Evolutionary conservation across 2,888 invertebrate species (phyloP).

Genomic region (Anorthoa munda): DNA sequence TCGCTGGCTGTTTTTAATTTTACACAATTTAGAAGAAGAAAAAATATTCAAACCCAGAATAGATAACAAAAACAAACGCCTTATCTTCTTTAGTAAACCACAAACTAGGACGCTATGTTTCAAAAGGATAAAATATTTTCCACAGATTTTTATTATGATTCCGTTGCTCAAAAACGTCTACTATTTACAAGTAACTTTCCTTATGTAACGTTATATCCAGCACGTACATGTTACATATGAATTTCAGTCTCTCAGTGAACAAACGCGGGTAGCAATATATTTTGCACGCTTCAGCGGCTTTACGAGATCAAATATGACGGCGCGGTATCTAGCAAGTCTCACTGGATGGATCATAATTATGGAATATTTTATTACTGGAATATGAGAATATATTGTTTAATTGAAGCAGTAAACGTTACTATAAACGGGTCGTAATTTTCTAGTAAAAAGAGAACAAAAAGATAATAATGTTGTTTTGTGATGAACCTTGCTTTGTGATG

Average conservation of each 20-base stretch:
- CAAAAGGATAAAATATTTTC: slow-evolving; percentile 16
- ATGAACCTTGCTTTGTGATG: background rate
- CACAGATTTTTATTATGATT: slow-evolving; percentile 4
- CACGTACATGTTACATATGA: slow-evolving; percentile 36
- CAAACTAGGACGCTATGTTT: background rate
- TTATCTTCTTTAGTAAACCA: background rate
- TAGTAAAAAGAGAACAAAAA: slow-evolving; percentile 1
- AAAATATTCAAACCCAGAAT: background rate
- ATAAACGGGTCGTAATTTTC: slow-evolving; percentile 23
- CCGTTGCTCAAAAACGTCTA: background rate
- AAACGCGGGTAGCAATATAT: slow-evolving; percentile 53
- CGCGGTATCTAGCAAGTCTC: slow-evolving; percentile 27
- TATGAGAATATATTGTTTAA: slow-evolving; percentile 23
- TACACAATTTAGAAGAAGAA: background rate
- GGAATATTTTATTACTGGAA: slow-evolving; percentile 31
- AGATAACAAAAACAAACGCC: background rate
- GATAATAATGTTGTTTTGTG: background rate
- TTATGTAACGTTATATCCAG: slow-evolving; percentile 17
- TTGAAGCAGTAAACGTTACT: slow-evolving; percentile 21
- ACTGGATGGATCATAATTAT: slow-evolving; percentile 28
- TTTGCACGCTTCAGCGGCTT: slow-evolving; percentile 49
- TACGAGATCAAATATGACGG: slow-evolving; percentile 59
- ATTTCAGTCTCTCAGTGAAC: slow-evolving; percentile 26
- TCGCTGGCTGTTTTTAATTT: background rate
- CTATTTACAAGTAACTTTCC: slow-evolving; percentile 3